Base-by-base conservation (phyloP, 2,888 invertebrate species). In the Mythimna ferrago region DNA sequence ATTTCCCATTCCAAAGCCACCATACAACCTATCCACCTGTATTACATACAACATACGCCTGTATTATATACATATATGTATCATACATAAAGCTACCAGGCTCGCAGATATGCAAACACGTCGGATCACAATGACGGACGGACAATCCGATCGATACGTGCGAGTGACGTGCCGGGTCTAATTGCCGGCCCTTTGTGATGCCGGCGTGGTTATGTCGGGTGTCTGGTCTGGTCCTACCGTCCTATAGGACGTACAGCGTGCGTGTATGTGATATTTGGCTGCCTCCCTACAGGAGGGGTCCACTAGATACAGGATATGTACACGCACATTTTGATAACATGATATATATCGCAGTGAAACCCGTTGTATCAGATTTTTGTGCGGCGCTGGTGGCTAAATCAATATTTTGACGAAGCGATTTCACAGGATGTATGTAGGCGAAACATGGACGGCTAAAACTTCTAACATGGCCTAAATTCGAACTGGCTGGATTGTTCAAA, bases 81-180 rank as follows among this genome's bases (percentile, higher is more conserved):
- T 14, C 32, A 74, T 64, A 62, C 62, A 76, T 68, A 81, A 69
- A 66, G 60, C 54, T 80, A 83, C 84, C 82, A 86, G 80, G 72
- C 78, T 62, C 63, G 64, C 83, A 81, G 81, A 87, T 84, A 88
- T 86, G 82, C 83, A 89, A 88, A 86, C 80, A 85, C 81, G 70
- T 82, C 81, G 82, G 57, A 76, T 72, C 85, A 81, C 80, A 83
- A 80, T 81, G 86, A 88, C 85, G 81, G 84, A 88, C 85, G 81
- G 87, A 89, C 91, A 87, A 88, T 82, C 81, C 83, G 89, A 91
- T 92, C 92, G 89, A 92, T 92, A 88, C 80, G 73, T 92, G 86
- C 82, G 77, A 85, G 66, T 85, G 82, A 83, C 81, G 84, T 80
- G 81, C 82, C 76, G 78, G 73, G 66, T 76, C 87, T 88, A 89